These are phyloP conservation scores for Streptopelia turtur DNA, from an alignment of 2,797 vertebrate genomes.

Conservation along the genomic window DNA sequence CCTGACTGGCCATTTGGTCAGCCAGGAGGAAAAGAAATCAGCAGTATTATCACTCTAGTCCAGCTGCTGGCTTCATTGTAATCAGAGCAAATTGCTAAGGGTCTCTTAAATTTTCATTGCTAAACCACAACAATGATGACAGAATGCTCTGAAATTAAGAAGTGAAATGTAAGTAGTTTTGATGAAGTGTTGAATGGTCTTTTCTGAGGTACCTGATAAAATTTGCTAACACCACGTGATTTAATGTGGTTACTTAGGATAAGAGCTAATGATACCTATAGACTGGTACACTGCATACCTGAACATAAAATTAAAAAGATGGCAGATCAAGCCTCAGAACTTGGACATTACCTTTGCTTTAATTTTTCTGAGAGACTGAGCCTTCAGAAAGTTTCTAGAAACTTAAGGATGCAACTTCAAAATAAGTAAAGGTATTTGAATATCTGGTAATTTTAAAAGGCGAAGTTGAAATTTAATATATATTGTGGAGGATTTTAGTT, in stretches of 20 bases:
- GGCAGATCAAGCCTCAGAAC: neutral
- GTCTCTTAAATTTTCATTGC: neutral
- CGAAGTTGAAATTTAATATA: neutral
- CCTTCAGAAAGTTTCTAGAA: neutral
- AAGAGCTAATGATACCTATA: neutral
- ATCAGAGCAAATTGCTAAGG: neutral
- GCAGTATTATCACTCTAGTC: neutral
- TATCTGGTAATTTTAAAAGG: neutral
- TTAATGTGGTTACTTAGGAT: neutral
- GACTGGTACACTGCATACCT: neutral
- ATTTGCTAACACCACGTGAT: accelerated
- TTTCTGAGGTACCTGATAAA: neutral
- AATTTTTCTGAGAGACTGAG: neutral
- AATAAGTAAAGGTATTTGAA: neutral
- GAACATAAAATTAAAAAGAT: neutral
- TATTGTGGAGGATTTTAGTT: neutral
- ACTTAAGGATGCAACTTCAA: neutral
- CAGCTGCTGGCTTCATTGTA: neutral
- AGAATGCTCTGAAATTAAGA: neutral
- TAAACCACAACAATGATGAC: neutral
- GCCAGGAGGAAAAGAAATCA: neutral
- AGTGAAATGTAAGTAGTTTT: neutral
- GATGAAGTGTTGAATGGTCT: neutral
- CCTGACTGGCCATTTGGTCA: neutral
- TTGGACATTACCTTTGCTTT: neutral